Base-by-base conservation (phyloP, 2,888 invertebrate species). In the Caenorhabditis sp. region DNA sequence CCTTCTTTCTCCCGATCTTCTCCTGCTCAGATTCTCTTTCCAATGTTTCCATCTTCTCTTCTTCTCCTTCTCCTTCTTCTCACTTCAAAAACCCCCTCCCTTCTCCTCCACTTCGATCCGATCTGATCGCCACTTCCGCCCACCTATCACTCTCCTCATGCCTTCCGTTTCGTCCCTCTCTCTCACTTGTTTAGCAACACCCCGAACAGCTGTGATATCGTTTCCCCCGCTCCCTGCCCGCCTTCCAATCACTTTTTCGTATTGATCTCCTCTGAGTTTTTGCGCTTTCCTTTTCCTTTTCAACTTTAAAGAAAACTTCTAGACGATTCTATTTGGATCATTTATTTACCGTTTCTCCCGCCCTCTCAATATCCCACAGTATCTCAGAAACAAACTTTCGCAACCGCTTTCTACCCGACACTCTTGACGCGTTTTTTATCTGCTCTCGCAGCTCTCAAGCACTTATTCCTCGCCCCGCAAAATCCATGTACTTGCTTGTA, bases 151-250 rank as follows among this genome's bases (percentile, higher is more conserved):
- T 55, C 44, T 55, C 47, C 53, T 47, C 72, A 56, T 58, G 40
- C 35, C 60, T 37, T 60, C 32, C n/a, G n/a, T n/a, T n/a, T n/a
- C n/a, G n/a, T 32, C 70, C 60, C 35, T 51, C 26, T 20, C 44
- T 56, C 53, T 71, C 64, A 40, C 51, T 62, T 81, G 67, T 81
- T 71, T 71, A 76, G 76, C 64, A 70, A 67, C 81, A 74, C 71
- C n/a, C n/a, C 69, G 64, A 69, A 69, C 74, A 74, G 69, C 72
- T 80, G 69, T 64, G 64, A 67, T 60, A 32, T 20, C 37, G 32
- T n/a, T n/a, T n/a, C n/a, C n/a, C 32, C 32, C 32, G 9, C 9
- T 9, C 32, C 72, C n/a, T 18, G 28, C 22, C 37, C 53, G 9
- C 13, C 32, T 55, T 69, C 74, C 74, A 68, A 80, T 80, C 80